These are phyloP conservation scores for Saturnia pavonia DNA, from an alignment of 2,888 invertebrate species.

Conservation along the genomic window DNA sequence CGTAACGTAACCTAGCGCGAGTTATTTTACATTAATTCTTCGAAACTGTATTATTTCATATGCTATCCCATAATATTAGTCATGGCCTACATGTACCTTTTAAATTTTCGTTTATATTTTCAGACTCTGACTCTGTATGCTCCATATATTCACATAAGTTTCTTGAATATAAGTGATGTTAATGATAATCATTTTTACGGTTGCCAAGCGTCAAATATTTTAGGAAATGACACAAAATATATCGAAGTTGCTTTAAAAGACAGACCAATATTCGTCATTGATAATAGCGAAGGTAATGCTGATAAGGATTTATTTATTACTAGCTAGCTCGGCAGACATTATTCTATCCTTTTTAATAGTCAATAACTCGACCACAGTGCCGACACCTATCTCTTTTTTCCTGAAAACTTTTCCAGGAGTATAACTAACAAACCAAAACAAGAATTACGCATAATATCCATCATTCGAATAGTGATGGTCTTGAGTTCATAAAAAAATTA, in stretches of 20 bases:
- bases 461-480: too few species aligned
- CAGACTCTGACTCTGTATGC: background rate
- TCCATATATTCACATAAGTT: background rate
- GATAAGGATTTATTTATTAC: background rate
- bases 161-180: background rate
- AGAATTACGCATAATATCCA: too few species aligned
- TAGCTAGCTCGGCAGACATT: too few species aligned
- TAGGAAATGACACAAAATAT: background rate
- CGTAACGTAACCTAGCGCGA: too few species aligned
- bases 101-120: background rate
- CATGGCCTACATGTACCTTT: background rate
- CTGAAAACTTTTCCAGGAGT: too few species aligned
- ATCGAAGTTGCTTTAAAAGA: background rate
- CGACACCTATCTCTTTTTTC: too few species aligned
- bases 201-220: constrained; percentile 2
- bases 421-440: too few species aligned
- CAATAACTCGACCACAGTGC: too few species aligned
- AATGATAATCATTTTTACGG: background rate
- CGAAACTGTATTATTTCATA: too few species aligned
- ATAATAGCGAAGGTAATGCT: constrained; percentile 2
- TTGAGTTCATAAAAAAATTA: too few species aligned
- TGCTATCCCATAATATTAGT: background rate
- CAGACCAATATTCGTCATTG: background rate
- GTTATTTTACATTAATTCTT: background rate
- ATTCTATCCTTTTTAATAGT: too few species aligned